phyloP scores from a whole-genome alignment of 2,888 invertebrate species.

The Diogma glabrata region DNA sequence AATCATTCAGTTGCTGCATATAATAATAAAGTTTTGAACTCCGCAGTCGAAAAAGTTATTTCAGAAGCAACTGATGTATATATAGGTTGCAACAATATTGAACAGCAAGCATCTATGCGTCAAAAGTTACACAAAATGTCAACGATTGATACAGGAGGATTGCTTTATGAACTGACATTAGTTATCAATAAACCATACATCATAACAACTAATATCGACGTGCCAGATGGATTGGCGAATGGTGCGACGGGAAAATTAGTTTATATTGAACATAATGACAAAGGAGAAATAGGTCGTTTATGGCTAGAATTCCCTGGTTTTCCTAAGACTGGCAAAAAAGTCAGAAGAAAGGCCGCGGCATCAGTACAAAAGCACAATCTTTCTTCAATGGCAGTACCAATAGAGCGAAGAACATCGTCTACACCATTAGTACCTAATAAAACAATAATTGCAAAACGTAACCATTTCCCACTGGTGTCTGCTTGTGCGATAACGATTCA shows the following conservation, averaged over 20 bases:
- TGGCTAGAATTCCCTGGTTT: conserved; percentile 17
- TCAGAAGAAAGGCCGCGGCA: conserved; percentile 15
- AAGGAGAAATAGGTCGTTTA: conserved; percentile 11
- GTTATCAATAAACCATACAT: conserved; percentile 19
- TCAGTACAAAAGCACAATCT: conserved; percentile 14
- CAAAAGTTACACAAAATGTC: too few species aligned
- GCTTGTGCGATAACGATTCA: background rate
- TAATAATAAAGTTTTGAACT: too few species aligned
- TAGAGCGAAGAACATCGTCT: conserved; percentile 16
- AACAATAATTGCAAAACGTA: conserved; percentile 19
- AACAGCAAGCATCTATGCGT: too few species aligned
- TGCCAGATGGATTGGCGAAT: conserved; percentile 26
- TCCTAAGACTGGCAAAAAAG: conserved; percentile 15
- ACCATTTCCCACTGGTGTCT: conserved; percentile 19
- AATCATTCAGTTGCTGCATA: too few species aligned
- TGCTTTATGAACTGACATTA: too few species aligned
- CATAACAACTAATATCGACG: conserved; percentile 26
- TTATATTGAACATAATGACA: conserved; percentile 14
- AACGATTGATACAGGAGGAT: too few species aligned
- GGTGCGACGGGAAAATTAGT: conserved; percentile 24
- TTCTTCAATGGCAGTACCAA: conserved; percentile 13
- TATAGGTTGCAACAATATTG: too few species aligned
- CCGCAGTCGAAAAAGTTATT: too few species aligned
- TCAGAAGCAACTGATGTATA: too few species aligned
- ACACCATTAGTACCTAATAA: conserved; percentile 14